Evolutionary conservation across 2,113 vertebrate genomes (phyloP), one percentile per base, ranked within the genome.

Genomic region (Diphyllodes magnificus): DNA sequence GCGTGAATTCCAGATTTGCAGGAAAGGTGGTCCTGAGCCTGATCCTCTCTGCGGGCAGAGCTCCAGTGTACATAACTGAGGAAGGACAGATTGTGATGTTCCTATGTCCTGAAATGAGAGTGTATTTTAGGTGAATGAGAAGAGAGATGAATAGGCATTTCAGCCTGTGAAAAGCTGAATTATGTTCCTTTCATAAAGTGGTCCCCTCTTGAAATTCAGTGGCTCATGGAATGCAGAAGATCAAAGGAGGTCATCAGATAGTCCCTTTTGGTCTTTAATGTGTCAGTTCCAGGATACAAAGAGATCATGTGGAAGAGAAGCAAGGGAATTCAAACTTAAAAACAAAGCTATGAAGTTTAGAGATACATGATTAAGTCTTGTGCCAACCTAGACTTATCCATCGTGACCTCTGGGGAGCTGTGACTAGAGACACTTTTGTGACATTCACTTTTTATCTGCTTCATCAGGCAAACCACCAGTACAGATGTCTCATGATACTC

Each of bases 341-440:
- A 82, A 61, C 56, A 76, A 75, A 82, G 30, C 49, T 4, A 1
- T 44, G 37, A 69, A 45, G 65, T 78, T 33, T 47, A 14, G 82
- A 94, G 71, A 45, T 69, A 19, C n/a, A 13, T 42, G 25, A 11
- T 59, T 16, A 84, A 76, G 15, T 80, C 78, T 70, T 80, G 17
- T 85, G 49, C 28, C 25, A 37, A 4, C 0, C 0, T 8, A 45
- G 35, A 57, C 9, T 70, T 68, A 18, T 0, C 70, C n/a, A 4
- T 79, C 2, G 0, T 51, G 59, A 53, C 45, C 75, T 83, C 35
- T 51, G 47, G 51, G 35, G 47, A 66, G 39, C 42, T 54, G 39
- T 45, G 42, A 14, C 24, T 66, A 51, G 56, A 56, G 44, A 78
- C 64, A 23, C 25, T 68, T 65, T 3, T 11, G 44, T 63, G 33